A percentile compares a stretch with the other conserved stretches of the same genome.
These are phyloP conservation scores for Eurypyga helias DNA, from an alignment of 2,113 vertebrate genomes.

Conservation along the genomic window DNA sequence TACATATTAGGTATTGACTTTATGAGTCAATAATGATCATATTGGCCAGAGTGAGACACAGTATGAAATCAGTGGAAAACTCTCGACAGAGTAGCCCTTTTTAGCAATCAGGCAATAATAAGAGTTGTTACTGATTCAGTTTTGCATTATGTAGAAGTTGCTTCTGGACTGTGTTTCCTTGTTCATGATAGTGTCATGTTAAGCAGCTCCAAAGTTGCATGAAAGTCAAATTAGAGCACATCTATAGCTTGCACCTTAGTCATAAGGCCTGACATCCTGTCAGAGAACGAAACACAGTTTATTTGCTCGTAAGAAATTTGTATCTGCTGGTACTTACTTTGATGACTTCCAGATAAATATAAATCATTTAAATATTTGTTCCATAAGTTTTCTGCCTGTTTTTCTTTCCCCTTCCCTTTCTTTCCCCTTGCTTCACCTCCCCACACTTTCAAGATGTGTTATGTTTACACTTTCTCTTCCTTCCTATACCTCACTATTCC, in stretches of 20 bases:
- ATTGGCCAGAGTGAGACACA: neutral
- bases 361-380: neutral
- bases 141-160: neutral
- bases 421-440: neutral
- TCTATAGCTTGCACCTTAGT: neutral
- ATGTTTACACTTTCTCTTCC: neutral
- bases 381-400: neutral
- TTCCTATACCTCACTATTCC: neutral
- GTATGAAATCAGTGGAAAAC: neutral
- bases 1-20: neutral
- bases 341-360: neutral
- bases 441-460: neutral
- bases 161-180: neutral
- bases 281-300: neutral
- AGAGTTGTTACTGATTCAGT: neutral
- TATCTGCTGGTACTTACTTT: neutral
- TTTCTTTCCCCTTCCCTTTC: neutral
- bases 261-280: neutral
- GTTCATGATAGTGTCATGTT: neutral
- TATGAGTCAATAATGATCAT: neutral
- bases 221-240: neutral
- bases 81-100: neutral
- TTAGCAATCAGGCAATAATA: neutral
- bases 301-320: neutral
- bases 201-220: neutral